Conservation (phyloP, 1,140 invertebrate genomes). For the Drosophila bipectinata region DNA sequence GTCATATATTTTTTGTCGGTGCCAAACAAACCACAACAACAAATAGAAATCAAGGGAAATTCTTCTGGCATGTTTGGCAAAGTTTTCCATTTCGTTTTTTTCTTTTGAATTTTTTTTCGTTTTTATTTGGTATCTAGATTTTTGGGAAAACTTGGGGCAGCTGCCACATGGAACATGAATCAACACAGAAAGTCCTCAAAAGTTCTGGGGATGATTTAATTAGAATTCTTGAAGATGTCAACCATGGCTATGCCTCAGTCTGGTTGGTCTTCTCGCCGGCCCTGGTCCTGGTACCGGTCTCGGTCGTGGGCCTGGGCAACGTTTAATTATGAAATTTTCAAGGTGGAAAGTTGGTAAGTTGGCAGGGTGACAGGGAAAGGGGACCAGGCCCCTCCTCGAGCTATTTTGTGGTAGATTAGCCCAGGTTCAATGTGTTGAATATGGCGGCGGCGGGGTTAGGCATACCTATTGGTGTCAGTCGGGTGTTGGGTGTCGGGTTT, state of each 20-base stretch:
- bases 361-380: slow-evolving; percentile 18
- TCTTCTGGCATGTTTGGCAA: slow-evolving; percentile 36
- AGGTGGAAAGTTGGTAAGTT: slow-evolving; percentile 58
- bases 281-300: background rate
- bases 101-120: slow-evolving; percentile 13
- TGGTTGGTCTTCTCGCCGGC: slow-evolving; percentile 2
- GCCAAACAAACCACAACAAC: slow-evolving; percentile 16
- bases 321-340: slow-evolving; percentile 81
- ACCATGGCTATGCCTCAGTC: slow-evolving; percentile 31
- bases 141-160: slow-evolving; percentile 60
- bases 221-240: slow-evolving; percentile 80
- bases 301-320: slow-evolving; percentile 35
- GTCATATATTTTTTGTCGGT: background rate
- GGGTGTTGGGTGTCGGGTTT: slow-evolving; percentile 44
- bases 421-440: slow-evolving; percentile 56
- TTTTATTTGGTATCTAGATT: slow-evolving; percentile 43
- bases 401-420: slow-evolving; percentile 64
- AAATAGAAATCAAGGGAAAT: slow-evolving; percentile 57
- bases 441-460: slow-evolving; percentile 10
- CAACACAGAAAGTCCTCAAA: slow-evolving; percentile 76
- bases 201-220: slow-evolving; percentile 79
- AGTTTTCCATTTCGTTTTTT: slow-evolving; percentile 48
- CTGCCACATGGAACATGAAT: slow-evolving; percentile 78
- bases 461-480: slow-evolving; percentile 31
- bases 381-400: background rate